These are phyloP conservation scores for Balearica regulorum DNA, from an alignment of 2,797 vertebrate genomes.

Conservation along the genomic window DNA sequence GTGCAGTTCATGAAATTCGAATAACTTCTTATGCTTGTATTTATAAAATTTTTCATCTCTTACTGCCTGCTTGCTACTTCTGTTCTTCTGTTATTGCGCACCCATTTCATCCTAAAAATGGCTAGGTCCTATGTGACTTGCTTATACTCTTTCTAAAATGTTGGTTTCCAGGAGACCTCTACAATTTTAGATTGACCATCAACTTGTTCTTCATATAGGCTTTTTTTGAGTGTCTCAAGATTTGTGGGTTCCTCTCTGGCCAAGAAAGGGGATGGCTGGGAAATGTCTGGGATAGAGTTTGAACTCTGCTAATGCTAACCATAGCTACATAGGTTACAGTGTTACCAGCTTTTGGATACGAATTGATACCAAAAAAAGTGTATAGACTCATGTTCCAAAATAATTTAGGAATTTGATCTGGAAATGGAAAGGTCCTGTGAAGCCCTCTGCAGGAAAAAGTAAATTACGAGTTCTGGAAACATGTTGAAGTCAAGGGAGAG, in stretches of 20 bases:
- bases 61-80: not conserved
- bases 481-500: not conserved
- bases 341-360: not conserved
- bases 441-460: not conserved
- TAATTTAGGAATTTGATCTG: not conserved
- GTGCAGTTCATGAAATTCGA: not conserved
- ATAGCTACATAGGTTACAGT: not conserved
- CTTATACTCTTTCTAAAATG: not conserved
- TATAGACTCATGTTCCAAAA: not conserved
- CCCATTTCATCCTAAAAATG: not conserved
- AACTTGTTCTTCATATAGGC: not conserved
- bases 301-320: not conserved
- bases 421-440: not conserved
- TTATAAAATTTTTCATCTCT: not conserved
- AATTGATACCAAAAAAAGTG: not conserved
- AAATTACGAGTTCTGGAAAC: not conserved
- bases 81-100: not conserved
- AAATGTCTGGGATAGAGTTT: not conserved
- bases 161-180: not conserved
- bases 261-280: not conserved
- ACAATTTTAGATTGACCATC: not conserved
- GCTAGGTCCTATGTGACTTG: not conserved
- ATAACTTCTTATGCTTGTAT: not conserved
- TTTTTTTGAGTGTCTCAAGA: not conserved
- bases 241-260: not conserved